Base-by-base conservation (phyloP, 2,113 vertebrate genomes). In the Onychostruthus taczanowskii region DNA sequence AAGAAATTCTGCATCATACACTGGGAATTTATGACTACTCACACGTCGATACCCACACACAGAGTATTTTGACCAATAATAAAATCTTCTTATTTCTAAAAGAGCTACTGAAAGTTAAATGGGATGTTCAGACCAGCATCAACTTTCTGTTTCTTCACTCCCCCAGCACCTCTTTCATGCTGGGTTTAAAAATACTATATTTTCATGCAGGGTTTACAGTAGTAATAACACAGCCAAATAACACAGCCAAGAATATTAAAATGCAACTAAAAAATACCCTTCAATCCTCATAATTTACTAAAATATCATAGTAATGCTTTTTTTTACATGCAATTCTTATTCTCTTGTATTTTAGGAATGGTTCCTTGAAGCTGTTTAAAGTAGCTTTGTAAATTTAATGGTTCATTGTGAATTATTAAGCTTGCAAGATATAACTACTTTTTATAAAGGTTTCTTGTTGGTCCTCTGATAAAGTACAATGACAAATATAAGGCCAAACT, bases 401-500 rank as follows among this genome's bases (percentile, higher is more conserved):
- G 81, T 63, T 88, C 75, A 55, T 55, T 87, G 85, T 89, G 53
- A 97, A 95, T 94, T 84, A 97, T 83, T 94, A 91, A 77, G 16
- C 33, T 88, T 89, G 77, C 89, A 96, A 20, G 81, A 87, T 70
- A 86, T 22, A 87, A 95, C 84, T 61, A 17, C 19, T 79, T 97
- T 94, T 91, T 53, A 52, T 74, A 89, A 96, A 88, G 7, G 82
- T 76, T 96, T 97, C 90, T 37, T 22, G 20, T 73, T 95, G 61
- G 69, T 66, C 18, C 26, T 92, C 95, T 93, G 91, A 93, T 84
- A 84, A 96, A 97, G 81, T 33, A n/a, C 53, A 52, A 74, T 75
- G 84, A 95, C 68, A 96, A 97, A 97, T 91, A 86, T 33, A 83
- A 95, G 89, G 94, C 58, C 87, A 77, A 94, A 89, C 80, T 63